These are phyloP conservation scores for Desmodus rotundus DNA, from an alignment of 2,113 vertebrate species.

Conservation along the genomic window DNA sequence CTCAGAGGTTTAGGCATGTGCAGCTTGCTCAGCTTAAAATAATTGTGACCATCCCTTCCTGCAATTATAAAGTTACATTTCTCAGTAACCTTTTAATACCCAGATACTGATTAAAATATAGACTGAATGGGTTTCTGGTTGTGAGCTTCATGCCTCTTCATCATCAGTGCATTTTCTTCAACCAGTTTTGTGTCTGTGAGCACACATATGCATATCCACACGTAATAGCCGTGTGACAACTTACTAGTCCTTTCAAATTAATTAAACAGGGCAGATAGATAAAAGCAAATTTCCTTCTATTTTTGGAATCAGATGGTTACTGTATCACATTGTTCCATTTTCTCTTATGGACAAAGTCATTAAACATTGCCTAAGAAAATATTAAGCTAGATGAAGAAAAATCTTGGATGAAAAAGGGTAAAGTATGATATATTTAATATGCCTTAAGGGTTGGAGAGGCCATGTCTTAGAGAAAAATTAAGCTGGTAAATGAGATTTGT, in stretches of 20 bases:
- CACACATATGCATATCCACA: background rate
- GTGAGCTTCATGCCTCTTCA: background rate
- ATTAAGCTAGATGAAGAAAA: constrained; percentile 17
- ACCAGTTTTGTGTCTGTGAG: background rate
- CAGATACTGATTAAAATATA: background rate
- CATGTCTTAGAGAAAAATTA: constrained; percentile 6
- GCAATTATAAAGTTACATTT: constrained; percentile 4
- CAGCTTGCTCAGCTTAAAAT: background rate
- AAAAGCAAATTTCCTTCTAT: background rate
- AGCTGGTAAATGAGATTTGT: background rate
- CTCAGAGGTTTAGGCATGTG: background rate
- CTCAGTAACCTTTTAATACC: background rate
- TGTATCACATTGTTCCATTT: background rate
- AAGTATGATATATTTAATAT: background rate
- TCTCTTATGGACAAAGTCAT: background rate
- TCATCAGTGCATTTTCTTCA: background rate
- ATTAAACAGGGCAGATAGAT: background rate
- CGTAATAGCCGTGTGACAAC: background rate
- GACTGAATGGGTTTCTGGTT: background rate
- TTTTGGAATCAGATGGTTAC: background rate
- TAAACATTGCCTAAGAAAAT: background rate
- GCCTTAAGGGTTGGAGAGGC: background rate
- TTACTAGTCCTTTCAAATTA: constrained; percentile 1
- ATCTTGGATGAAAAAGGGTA: background rate
- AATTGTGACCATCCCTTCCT: background rate